Evolutionary conservation across 2,888 invertebrate genomes (phyloP).

Genomic region (Allacma fusca): DNA sequence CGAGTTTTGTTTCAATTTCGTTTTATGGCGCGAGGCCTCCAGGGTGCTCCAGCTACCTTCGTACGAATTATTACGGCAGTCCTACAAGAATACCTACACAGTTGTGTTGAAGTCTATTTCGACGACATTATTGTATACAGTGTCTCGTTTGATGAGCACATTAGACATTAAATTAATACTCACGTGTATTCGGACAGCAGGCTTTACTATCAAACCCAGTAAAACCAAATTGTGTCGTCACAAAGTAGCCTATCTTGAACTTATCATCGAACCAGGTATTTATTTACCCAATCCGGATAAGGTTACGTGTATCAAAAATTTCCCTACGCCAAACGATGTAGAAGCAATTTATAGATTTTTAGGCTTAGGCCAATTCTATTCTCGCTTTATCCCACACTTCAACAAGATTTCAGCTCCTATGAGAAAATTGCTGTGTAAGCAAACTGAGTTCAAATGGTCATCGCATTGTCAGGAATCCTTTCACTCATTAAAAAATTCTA

Average conservation of each 20-base stretch:
- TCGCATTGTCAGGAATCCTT: constrained; percentile 39
- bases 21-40: constrained; percentile 63
- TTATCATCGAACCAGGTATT: constrained; percentile 62
- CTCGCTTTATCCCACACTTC: constrained; percentile 48
- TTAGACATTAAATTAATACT: constrained; percentile 43
- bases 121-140: constrained; percentile 62
- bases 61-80: constrained; percentile 61
- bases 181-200: constrained; percentile 41
- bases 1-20: constrained; percentile 62
- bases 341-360: constrained; percentile 46
- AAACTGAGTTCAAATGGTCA: constrained; percentile 42
- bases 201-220: constrained; percentile 57
- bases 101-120: constrained; percentile 61
- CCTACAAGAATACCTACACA: constrained; percentile 59
- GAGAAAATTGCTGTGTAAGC: constrained; percentile 43
- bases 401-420: no score
- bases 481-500: constrained; percentile 24
- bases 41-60: constrained; percentile 63
- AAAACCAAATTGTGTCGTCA: constrained; percentile 55
- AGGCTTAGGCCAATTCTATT: constrained; percentile 50
- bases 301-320: constrained; percentile 48
- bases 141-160: constrained; percentile 48
- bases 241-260: constrained; percentile 63
- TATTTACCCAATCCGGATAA: constrained; percentile 63
- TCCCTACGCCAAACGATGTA: constrained; percentile 43